These are phyloP conservation scores for Penaeus monodon DNA, from an alignment of 2,888 invertebrate genomes.

Conservation along the genomic window DNA sequence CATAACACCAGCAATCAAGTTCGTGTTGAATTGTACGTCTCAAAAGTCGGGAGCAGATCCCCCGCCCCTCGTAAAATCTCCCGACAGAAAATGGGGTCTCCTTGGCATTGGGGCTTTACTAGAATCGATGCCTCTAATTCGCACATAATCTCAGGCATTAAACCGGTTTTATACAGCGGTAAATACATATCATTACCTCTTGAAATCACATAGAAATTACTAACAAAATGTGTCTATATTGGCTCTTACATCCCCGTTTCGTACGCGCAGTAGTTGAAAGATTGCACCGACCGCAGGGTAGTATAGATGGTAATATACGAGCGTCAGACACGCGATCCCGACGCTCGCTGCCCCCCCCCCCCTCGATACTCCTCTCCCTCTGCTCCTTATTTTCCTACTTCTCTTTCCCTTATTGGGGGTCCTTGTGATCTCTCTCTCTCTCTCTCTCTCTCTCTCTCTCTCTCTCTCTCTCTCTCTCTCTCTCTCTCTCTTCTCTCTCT, in stretches of 20 bases:
- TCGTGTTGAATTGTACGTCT: background rate
- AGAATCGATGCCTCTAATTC: constrained; percentile 36
- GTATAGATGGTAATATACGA: constrained; percentile 40
- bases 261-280: constrained; percentile 42
- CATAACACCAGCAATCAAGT: constrained; percentile 38
- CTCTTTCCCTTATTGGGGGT: background rate
- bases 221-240: constrained; percentile 24
- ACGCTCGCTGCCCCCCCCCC: background rate
- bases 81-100: constrained; percentile 10
- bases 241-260: constrained; percentile 22
- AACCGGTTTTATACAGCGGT: constrained; percentile 13
- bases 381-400: background rate
- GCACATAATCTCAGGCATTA: constrained; percentile 25
- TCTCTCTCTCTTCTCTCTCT: background rate
- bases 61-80: background rate
- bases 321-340: constrained; percentile 24
- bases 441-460: constrained; percentile 2
- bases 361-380: background rate
- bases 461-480: constrained; percentile 1
- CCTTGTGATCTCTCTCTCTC: background rate
- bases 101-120: background rate
- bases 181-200: constrained; percentile 31
- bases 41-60: background rate
- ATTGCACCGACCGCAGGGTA: constrained; percentile 48
- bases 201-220: constrained; percentile 47